A percentile compares a stretch with the other conserved stretches of the same genome.
Conservation (phyloP, 2,888 invertebrate genomes). For the Ypsolopha scabrella region DNA sequence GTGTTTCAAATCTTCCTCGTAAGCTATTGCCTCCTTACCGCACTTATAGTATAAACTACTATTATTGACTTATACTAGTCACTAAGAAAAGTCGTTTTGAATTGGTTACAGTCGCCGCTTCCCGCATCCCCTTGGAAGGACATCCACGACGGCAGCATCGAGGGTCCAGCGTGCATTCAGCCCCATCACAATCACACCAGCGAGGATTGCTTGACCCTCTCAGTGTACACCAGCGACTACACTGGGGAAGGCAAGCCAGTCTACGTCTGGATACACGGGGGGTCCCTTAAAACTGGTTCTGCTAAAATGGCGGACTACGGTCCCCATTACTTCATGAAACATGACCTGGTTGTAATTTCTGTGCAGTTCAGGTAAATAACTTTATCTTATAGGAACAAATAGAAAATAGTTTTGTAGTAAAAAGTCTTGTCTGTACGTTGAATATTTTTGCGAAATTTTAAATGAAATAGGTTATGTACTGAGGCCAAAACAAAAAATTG, state of each 20-base stretch:
- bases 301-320: constrained; percentile 9
- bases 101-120: neutral
- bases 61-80: no score
- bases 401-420: no score
- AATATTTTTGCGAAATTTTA: no score
- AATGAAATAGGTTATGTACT: no score
- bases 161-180: constrained; percentile 5
- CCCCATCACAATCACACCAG: neutral
- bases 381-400: no score
- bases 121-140: neutral
- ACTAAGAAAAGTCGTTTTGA: no score
- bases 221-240: constrained; percentile 4
- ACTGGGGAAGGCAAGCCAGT: neutral
- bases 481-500: no score
- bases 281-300: neutral
- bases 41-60: no score
- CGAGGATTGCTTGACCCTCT: constrained; percentile 6
- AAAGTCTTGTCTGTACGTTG: no score
- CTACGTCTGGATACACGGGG: constrained; percentile 1
- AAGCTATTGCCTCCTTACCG: no score
- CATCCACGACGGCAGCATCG: neutral
- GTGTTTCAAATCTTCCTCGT: no score
- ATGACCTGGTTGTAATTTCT: constrained; percentile 23
- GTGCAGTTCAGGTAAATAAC: constrained; percentile 20
- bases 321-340: constrained; percentile 16